Percentiles rank a stretch among this genome's conserved stretches.
Evolutionary conservation across 1,140 invertebrate genomes (phyloP).

Genomic region (Phthorimaea operculella): DNA sequence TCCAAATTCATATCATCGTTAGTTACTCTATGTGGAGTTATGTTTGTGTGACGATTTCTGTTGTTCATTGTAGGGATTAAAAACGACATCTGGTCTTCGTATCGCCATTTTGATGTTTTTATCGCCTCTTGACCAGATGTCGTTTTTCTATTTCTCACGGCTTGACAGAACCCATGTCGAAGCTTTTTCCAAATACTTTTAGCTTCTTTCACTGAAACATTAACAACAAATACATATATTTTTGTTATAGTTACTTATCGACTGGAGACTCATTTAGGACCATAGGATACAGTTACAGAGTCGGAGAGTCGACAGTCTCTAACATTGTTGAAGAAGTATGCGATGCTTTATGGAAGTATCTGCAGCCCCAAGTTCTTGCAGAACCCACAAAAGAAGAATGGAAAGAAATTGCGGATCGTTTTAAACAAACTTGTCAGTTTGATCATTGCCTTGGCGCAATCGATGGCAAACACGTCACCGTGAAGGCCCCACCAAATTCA

Average conservation of each 20-base stretch:
- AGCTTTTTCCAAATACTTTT: too few species aligned
- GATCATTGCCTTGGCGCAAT: slow-evolving; percentile 8
- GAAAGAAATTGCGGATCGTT: slow-evolving; percentile 8
- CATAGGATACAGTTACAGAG: slow-evolving; percentile 2
- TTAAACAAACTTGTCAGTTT: slow-evolving; percentile 9
- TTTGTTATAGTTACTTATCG: slow-evolving; percentile 6
- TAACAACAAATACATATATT: neutral
- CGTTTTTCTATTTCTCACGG: too few species aligned
- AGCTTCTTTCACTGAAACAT: too few species aligned
- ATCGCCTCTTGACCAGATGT: too few species aligned
- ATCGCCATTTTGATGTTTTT: too few species aligned
- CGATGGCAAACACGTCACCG: slow-evolving; percentile 10
- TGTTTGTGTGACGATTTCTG: too few species aligned
- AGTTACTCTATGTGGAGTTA: too few species aligned
- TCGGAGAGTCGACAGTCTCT: neutral
- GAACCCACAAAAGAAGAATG: slow-evolving; percentile 5
- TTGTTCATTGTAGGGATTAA: too few species aligned
- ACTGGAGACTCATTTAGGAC: slow-evolving; percentile 2
- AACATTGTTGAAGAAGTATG: slow-evolving; percentile 6
- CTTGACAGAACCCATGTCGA: too few species aligned
- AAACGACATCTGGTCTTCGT: too few species aligned
- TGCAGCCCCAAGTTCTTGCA: slow-evolving; percentile 6
- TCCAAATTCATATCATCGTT: too few species aligned
- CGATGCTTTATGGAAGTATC: slow-evolving; percentile 3
- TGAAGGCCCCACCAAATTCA: slow-evolving; percentile 16